phyloP scores from a whole-genome alignment of 2,797 vertebrate species.

The Astyanax mexicanus region DNA sequence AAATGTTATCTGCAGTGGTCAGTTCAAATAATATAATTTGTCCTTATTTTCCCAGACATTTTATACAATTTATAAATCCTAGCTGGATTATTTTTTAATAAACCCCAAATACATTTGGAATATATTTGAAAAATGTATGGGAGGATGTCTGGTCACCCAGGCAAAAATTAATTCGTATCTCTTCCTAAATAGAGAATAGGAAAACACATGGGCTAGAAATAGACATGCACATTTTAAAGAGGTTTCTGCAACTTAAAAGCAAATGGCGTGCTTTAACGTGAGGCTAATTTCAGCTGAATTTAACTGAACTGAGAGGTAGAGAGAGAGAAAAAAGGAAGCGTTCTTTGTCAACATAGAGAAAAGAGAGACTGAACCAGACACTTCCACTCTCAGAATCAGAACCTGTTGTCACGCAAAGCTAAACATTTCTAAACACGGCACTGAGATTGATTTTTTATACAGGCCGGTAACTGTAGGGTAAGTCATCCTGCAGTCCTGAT shows the following conservation, averaged over 20 bases:
- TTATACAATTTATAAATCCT: too few species aligned
- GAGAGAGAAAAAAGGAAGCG: constrained; percentile 31
- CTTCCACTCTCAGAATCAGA: constrained; percentile 36
- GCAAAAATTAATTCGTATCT: too few species aligned
- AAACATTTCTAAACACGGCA: neutral
- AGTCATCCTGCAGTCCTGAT: too few species aligned
- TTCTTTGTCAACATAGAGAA: constrained; percentile 30
- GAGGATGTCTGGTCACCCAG: too few species aligned
- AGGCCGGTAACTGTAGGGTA: neutral
- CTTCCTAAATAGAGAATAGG: too few species aligned
- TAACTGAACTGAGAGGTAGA: constrained; percentile 28
- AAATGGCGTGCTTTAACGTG: neutral
- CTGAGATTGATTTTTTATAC: neutral
- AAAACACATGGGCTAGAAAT: neutral
- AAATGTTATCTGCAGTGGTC: too few species aligned
- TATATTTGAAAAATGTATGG: too few species aligned
- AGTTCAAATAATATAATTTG: too few species aligned
- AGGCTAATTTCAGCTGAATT: constrained; percentile 10
- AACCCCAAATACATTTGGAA: too few species aligned
- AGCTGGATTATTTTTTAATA: too few species aligned
- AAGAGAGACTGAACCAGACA: constrained; percentile 35
- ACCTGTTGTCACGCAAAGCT: constrained; percentile 15
- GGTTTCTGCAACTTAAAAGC: neutral
- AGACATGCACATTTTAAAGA: neutral
- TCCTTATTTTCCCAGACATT: too few species aligned